Evolutionary conservation across 2,113 vertebrate genomes (phyloP), one percentile per base, ranked within the genome.

Genomic region (Perca fluviatilis): DNA sequence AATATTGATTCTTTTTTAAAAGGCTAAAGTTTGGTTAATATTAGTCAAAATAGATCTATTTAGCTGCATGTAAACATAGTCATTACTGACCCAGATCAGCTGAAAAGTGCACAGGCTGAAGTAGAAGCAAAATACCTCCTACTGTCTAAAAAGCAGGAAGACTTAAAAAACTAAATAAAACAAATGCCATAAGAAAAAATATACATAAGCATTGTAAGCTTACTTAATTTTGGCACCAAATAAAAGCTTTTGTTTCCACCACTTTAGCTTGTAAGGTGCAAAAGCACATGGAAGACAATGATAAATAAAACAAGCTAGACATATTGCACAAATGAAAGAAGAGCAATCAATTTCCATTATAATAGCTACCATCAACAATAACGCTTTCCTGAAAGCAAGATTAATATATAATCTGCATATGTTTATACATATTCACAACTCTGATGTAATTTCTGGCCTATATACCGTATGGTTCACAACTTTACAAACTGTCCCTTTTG

Each of bases 201-300:
- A 57, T 7, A 74, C 49, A 47, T 58, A 58, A 84, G 76, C 72
- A 54, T 47, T 27, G 53, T 43, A 6, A 19, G 43, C 23, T 57
- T 68, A 33, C 43, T 75, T 77, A 0, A 63, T 21, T 81, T 76
- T 89, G 82, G 77, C 77, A 79, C 2, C 1, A 69, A 85, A 67
- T 61, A 77, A 85, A 83, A 83, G 30, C 65, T 80, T 68, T 62
- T 79, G 43, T 33, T 83, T 46, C 16, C 7, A 70, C n/a, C 19
- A 43, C 47, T 36, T 50, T 54, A 57, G 33, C 57, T 6, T 56
- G 43, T 11, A 33, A 62, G n/a, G 57, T 82, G 74, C 85, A 63
- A n/a, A 62, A 78, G 70, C 79, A 60, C 36, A 63, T 79, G 93
- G 91, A 92, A 93, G 93, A 93, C 86, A 7, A 80, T 0, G 82